Evolutionary conservation across 1,140 invertebrate genomes (phyloP), one percentile per base, ranked within the genome.

Genomic region (Atta colombica): DNA sequence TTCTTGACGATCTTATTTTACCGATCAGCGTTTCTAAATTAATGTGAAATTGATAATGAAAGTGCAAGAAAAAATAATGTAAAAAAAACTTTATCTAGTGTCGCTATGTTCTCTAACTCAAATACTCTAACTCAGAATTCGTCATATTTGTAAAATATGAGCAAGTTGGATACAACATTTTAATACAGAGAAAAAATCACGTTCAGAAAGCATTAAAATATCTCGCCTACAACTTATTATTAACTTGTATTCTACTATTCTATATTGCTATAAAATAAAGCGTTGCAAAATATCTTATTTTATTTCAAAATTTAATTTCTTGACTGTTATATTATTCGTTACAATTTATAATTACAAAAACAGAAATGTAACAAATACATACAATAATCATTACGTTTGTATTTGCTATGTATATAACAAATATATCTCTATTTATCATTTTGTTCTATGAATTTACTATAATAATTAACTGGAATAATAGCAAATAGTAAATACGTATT

Each of bases 81-180:
- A 35, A 45, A 45, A 45, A 3, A 31, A 31, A 31, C 28, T 31
- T 31, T 31, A 61, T 51, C 49, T 14, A 51, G 45, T 77, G 63
- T 63, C 65, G 16, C 21, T 63, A 28, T 63, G 35, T 65, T 3
- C 21, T 45, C 18, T 25, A 25, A 21, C 21, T 21, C 21, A 16
- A 45, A 77, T 58, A 35, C 16, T 77, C 8, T 21, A 77, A 45
- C 0, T 61, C 35, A 63, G 5, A 28, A 63, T 3, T 1, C 3
- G 18, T 63, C n/a, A 61, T 28, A 77, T 63, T 63, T 2, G 5
- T 78, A 66, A 66, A 25, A 78, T 49, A 78, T 77, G 63, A 77
- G 12, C 3, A 63, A 63, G 55, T 77, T 77, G 21, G 16, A 77
- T 3, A n/a, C 25, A 31, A 66, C 31, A 28, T 10, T 78, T 78